A percentile compares a stretch with the other conserved stretches of the same genome.
These are phyloP conservation scores for Dicrurus megarhynchus DNA, from an alignment of 2,113 vertebrate species.

Conservation along the genomic window DNA sequence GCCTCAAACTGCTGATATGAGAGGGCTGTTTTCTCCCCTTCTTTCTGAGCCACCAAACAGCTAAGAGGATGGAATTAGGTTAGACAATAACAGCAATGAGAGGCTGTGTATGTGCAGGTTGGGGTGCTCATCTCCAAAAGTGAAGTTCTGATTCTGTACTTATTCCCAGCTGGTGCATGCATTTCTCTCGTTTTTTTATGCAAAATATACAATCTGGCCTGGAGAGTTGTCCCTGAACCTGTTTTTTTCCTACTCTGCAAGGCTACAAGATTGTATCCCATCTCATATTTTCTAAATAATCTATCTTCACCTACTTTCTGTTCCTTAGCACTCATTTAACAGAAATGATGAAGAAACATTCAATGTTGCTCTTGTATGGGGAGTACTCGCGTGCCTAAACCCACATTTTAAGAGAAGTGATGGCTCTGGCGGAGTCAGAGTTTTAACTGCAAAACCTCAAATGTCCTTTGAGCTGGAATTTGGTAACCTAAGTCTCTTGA, in stretches of 20 bases:
- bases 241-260: background rate
- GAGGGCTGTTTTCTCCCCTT: background rate
- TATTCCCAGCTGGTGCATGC: background rate
- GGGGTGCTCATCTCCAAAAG: background rate
- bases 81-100: background rate
- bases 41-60: background rate
- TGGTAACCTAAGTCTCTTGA: background rate
- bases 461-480: background rate
- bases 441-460: background rate
- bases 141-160: background rate
- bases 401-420: background rate
- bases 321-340: background rate
- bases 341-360: background rate
- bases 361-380: background rate
- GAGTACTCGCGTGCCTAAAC: background rate
- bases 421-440: background rate
- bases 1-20: background rate
- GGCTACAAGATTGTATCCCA: background rate
- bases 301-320: background rate
- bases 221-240: background rate
- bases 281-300: background rate
- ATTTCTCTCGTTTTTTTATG: background rate
- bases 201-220: background rate
- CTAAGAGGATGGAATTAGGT: background rate
- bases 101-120: background rate